Base-by-base conservation (phyloP, 2,888 invertebrate genomes). In the Corythucha ciliata region DNA sequence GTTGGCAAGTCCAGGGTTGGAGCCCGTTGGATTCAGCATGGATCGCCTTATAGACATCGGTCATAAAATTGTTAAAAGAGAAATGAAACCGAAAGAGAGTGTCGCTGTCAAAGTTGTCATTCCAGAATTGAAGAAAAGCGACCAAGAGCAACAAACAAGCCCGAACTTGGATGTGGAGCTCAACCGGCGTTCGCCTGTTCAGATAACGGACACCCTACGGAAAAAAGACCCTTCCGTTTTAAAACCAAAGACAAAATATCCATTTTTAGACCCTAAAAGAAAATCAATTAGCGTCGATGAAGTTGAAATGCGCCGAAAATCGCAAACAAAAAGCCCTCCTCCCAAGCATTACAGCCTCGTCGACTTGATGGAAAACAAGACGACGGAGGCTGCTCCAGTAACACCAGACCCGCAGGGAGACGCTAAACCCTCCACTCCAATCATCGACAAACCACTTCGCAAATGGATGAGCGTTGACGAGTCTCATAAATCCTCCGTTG, bases 21-120 rank as follows among this genome's bases (percentile, higher is more conserved):
- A 59, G 36, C 55, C 60, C 29, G 53, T 61, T 8, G 62, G 62
- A 12, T 61, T 61, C 45, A 62, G 62, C 52, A 60, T 62, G 61
- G 62, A 62, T 39, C 50, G 60, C 7, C 40, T 60, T 4, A 51
- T 60, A 16, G 60, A 60, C 39, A 53, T 60, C 18, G 60, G 60
- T 3, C 55, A 55, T 29, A 57, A 54, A 25, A 45, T 60, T 7
- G 40, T 39, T 39, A 48, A 58, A 22, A 58, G 53, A 46, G 58
- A 59, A 49, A 42, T 58, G 14, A 58, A 55, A 47, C 50, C 51
- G 2, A 41, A 44, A 25, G 39, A 39, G 29, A n/a, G n/a, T n/a
- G n/a, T n/a, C n/a, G n/a, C n/a, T n/a, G n/a, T n/a, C n/a, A n/a
- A n/a, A n/a, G n/a, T n/a, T n/a, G n/a, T n/a, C n/a, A n/a, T n/a